These are phyloP conservation scores for Palythoa heliodiscus DNA, from an alignment of 92 coral and sea anemone genomes.

Conservation along the genomic window DNA sequence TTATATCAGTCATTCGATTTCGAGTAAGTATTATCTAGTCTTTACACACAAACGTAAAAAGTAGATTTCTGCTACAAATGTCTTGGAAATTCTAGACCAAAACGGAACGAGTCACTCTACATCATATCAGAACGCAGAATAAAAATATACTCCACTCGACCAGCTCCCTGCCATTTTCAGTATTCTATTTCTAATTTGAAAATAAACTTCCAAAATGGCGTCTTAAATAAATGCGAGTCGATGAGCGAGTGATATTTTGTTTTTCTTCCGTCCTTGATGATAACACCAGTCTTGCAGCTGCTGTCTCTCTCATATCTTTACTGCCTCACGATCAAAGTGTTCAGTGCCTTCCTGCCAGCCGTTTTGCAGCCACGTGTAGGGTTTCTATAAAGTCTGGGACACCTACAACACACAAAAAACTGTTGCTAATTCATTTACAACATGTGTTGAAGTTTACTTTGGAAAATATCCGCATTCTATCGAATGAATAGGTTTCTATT, in stretches of 20 bases:
- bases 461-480: background rate
- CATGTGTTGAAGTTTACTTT: background rate
- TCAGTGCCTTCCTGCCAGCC: background rate
- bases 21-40: background rate
- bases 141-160: background rate
- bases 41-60: background rate
- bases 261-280: background rate
- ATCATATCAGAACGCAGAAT: background rate
- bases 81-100: background rate
- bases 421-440: background rate
- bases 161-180: background rate
- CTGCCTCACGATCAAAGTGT: background rate
- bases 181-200: background rate
- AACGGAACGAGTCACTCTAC: background rate
- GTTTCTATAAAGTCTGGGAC: constrained; percentile 83
- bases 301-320: background rate
- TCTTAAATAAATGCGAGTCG: background rate
- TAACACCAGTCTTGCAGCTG: background rate
- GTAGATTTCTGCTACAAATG: background rate
- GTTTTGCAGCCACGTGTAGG: constrained; percentile 78
- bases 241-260: background rate
- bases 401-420: constrained; percentile 53
- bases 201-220: background rate
- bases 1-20: background rate
- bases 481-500: background rate